These are phyloP conservation scores for Whitmania pigra DNA, from an alignment of 1,140 invertebrate species.

Conservation along the genomic window DNA sequence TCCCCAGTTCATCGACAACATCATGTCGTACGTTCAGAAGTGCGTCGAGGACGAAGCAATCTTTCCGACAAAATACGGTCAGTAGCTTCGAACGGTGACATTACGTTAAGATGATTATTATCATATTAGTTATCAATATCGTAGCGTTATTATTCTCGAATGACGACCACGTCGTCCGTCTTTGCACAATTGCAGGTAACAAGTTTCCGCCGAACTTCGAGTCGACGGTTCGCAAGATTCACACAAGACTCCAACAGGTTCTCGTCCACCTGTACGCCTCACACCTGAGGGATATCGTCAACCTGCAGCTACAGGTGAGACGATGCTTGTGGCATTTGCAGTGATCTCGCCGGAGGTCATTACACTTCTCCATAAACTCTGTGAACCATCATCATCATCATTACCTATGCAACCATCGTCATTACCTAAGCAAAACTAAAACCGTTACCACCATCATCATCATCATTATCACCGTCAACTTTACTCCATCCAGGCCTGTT, in stretches of 20 bases:
- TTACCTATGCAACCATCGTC: not conserved
- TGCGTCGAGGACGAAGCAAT: conserved; percentile 89
- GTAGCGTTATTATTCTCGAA: not conserved
- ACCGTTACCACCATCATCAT: too few relatives aligned
- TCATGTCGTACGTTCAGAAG: conserved; percentile 94
- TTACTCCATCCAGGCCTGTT: conserved; percentile 46
- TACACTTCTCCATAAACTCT: too few relatives aligned
- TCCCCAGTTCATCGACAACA: conserved; percentile 95
- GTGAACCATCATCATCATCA: not conserved
- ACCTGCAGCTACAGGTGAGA: conserved; percentile 70
- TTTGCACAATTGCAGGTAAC: conserved; percentile 55
- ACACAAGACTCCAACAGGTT: conserved; percentile 89
- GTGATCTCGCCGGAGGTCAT: too few relatives aligned
- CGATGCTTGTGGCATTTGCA: too few relatives aligned
- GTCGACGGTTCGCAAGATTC: conserved; percentile 84
- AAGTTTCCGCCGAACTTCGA: conserved; percentile 89
- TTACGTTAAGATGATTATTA: too few relatives aligned
- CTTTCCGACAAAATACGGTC: conserved; percentile 97
- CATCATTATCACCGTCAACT: not conserved
- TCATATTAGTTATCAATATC: not conserved
- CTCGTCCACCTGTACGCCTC: conserved; percentile 93
- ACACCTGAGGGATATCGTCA: conserved; percentile 86
- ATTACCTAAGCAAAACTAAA: too few relatives aligned
- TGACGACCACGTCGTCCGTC: not conserved
- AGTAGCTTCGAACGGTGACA: conserved; percentile 32